Evolutionary conservation across 2,113 vertebrate genomes (phyloP).

Genomic region (Petrocephalus microphthalmus): DNA sequence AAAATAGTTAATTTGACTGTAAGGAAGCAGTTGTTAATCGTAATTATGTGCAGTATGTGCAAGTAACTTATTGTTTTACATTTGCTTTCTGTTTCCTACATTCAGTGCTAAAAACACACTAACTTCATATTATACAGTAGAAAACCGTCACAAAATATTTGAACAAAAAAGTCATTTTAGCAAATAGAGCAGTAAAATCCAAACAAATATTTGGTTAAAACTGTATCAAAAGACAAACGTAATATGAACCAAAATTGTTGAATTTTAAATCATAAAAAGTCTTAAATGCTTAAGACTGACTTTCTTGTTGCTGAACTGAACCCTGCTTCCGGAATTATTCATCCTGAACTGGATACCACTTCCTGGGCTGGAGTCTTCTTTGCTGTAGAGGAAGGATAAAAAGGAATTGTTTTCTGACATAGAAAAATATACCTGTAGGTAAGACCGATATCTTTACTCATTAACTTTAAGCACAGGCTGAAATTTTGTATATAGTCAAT

Average conservation of each 20-base stretch:
- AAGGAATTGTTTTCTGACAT: background rate
- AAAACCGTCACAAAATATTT: background rate
- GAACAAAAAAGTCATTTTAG: background rate
- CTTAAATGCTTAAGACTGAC: too few relatives aligned
- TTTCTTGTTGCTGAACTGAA: too few relatives aligned
- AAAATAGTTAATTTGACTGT: background rate
- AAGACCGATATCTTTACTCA: too few relatives aligned
- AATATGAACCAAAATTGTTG: too few relatives aligned
- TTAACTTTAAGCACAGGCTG: too few relatives aligned
- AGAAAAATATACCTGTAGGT: background rate
- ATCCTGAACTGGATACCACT: background rate
- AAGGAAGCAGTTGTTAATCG: background rate
- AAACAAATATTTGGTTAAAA: background rate
- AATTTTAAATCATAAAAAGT: too few relatives aligned
- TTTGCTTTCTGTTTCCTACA: background rate
- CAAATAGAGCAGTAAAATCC: background rate
- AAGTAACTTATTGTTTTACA: background rate
- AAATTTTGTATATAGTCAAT: too few relatives aligned
- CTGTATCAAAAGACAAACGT: background rate
- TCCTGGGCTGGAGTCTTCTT: background rate
- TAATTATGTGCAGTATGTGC: background rate
- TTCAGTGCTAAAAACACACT: background rate
- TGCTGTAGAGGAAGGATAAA: background rate
- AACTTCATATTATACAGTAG: background rate
- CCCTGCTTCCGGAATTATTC: background rate